These are phyloP conservation scores for Planococcus citri DNA, from an alignment of 1,140 invertebrate species.

Conservation along the genomic window DNA sequence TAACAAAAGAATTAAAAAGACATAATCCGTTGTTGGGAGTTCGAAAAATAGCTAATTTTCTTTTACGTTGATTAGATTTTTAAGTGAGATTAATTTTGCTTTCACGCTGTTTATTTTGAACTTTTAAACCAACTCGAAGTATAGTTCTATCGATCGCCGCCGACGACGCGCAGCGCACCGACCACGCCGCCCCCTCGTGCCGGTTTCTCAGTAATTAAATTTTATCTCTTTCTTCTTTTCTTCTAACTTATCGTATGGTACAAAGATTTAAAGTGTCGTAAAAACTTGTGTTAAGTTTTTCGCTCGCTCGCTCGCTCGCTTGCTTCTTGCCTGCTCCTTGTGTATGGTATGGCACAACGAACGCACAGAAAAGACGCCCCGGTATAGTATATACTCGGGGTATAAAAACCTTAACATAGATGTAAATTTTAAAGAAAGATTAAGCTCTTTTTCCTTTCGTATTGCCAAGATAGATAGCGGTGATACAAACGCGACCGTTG, in stretches of 20 bases:
- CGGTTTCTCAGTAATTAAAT: not conserved
- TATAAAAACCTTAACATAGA: not conserved
- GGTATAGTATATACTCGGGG: too few relatives aligned
- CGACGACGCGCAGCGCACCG: too few relatives aligned
- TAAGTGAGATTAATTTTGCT: slow-evolving; percentile 7
- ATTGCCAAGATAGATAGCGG: slow-evolving; percentile 1
- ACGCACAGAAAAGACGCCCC: too few relatives aligned
- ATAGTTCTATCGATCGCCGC: not conserved
- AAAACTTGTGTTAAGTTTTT: slow-evolving; percentile 6
- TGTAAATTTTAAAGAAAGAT: slow-evolving; percentile 8
- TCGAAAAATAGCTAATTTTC: slow-evolving; percentile 7
- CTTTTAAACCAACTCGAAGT: not conserved
- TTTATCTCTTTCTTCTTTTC: not conserved
- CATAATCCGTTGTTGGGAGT: not conserved
- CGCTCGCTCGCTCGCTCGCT: too few relatives aligned
- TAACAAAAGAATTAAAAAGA: not conserved
- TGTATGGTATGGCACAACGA: too few relatives aligned
- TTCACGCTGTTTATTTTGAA: slow-evolving; percentile 7
- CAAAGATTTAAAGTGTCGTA: slow-evolving; percentile 7
- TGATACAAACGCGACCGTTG: not conserved
- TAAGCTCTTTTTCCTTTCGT: not conserved
- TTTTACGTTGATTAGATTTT: slow-evolving; percentile 8
- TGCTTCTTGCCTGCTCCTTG: too few relatives aligned
- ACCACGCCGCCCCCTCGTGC: not conserved
- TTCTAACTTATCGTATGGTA: not conserved